phyloP scores from a whole-genome alignment of 2,113 vertebrate genomes.

The Empidonax traillii region DNA sequence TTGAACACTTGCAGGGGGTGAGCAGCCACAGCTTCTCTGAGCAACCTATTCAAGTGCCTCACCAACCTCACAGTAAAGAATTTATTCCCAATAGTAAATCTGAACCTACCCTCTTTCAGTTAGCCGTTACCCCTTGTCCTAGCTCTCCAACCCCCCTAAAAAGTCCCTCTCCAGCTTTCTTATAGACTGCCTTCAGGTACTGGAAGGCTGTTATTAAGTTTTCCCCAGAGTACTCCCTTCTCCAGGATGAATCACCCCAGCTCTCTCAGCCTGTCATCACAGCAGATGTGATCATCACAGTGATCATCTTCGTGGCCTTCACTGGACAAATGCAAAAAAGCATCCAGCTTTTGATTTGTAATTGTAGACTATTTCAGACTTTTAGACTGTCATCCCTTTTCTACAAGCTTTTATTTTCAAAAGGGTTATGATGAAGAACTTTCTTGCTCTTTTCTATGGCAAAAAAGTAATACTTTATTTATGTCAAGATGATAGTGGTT shows the following conservation, averaged over 20 bases:
- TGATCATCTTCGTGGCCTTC: fast-evolving
- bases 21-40: not conserved
- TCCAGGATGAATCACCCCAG: not conserved
- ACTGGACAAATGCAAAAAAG: not conserved
- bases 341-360: not conserved
- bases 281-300: not conserved
- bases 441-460: not conserved
- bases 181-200: not conserved
- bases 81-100: not conserved
- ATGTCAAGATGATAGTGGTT: not conserved
- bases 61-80: not conserved
- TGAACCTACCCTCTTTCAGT: not conserved
- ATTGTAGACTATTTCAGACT: not conserved
- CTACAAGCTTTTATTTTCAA: not conserved
- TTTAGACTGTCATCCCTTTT: not conserved
- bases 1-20: not conserved
- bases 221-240: not conserved
- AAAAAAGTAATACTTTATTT: not conserved
- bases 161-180: not conserved
- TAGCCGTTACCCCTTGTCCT: not conserved
- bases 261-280: not conserved
- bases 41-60: not conserved
- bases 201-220: not conserved
- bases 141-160: not conserved
- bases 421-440: not conserved